Base-by-base conservation (phyloP, 2,113 vertebrate genomes). In the Scophthalmus maximus region DNA sequence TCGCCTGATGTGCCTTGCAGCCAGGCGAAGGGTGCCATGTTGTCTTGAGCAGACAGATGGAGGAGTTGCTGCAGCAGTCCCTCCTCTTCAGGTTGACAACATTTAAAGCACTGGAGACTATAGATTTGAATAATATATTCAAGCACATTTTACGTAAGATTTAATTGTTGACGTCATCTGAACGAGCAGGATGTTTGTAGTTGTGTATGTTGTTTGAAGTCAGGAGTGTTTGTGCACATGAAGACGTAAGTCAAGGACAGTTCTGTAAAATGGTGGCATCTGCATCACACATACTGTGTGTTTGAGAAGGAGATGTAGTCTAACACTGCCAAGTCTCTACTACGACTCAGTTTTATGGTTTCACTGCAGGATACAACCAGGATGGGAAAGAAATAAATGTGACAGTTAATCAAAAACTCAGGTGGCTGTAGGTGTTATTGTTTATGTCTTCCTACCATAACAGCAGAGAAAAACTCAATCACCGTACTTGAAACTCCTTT, bases 401-500 rank as follows among this genome's bases (percentile, higher is more conserved):
- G n/a, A n/a, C n/a, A n/a, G 12, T 17, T 27, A 32, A 38, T 7
- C 5, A 46, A 60, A 55, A 53, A 56, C 62, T 81, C 82, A 81
- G 82, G 71, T 65, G 50, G 27, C 23, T 55, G 3, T 42, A 46
- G 26, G n/a, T 74, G 34, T 62, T 73, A 2, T 20, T 63, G 44
- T 66, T 44, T 8, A 23, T 3, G 2, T 36, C 30, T 40, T 73
- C 46, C 51, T 17, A n/a, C n/a, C n/a, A n/a, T n/a, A n/a, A n/a
- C n/a, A n/a, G n/a, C n/a, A n/a, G n/a, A n/a, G 12, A 22, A 62
- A 81, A 73, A 40, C 25, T 10, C 14, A 38, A 73, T 20, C 42
- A 56, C 18, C 71, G 49, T 71, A 80, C 73, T 76, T 81, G 55
- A 85, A 86, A 56, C 5, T 44, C 30, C n/a, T n/a, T n/a, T n/a